These are phyloP conservation scores for Parasteatoda tepidariorum DNA, from an alignment of 1,140 invertebrate genomes.

Conservation along the genomic window DNA sequence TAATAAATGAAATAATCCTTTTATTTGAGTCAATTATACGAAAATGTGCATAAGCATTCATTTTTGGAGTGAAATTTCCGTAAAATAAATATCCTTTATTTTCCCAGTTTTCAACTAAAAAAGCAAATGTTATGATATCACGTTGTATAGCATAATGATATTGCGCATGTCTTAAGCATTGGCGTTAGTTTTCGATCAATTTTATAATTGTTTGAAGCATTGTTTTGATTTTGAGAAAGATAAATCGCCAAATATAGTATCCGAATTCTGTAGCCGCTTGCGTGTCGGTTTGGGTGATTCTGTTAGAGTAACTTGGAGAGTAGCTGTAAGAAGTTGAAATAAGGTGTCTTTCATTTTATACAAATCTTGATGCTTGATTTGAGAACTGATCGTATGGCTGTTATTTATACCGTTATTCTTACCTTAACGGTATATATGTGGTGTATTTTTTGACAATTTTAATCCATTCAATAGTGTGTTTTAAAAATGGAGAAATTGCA, in stretches of 20 bases:
- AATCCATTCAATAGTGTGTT: neutral
- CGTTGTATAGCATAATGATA: neutral
- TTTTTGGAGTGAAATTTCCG: no score
- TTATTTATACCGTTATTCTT: neutral
- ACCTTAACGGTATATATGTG: constrained; percentile 14
- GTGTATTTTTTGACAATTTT: constrained; percentile 65
- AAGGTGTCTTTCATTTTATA: neutral
- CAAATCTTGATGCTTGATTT: constrained; percentile 6
- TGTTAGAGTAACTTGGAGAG: constrained; percentile 34
- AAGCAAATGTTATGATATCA: neutral
- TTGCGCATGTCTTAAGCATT: neutral
- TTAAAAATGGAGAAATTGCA: constrained; percentile 61
- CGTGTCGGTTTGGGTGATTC: constrained; percentile 44
- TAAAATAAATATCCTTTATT: neutral
- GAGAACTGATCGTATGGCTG: constrained; percentile 36
- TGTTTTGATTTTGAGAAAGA: neutral
- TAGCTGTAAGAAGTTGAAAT: neutral
- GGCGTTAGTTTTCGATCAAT: constrained; percentile 20
- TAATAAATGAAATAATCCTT: no score
- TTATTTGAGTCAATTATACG: no score
- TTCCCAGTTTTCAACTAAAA: neutral
- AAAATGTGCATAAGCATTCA: no score
- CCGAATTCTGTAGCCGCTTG: constrained; percentile 17
- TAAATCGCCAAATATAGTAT: constrained; percentile 40
- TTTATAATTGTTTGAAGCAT: neutral